phyloP scores from a whole-genome alignment of 1,140 invertebrate species.

The Holotrichia oblita region DNA sequence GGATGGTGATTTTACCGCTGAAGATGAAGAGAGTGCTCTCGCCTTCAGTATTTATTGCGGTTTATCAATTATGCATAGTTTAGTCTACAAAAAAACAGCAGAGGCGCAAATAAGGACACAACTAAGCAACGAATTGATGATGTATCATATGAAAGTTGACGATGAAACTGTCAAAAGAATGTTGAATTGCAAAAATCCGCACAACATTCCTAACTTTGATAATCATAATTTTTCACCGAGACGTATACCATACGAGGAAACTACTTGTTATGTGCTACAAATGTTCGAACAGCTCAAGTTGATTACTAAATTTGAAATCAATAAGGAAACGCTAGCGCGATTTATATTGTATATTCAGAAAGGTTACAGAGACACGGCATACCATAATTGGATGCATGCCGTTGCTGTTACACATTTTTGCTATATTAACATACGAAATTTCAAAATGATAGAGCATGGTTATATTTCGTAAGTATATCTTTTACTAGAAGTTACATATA shows the following conservation, averaged over 20 bases:
- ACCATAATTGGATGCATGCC: slow-evolving; percentile 90
- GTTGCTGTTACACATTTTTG: slow-evolving; percentile 86
- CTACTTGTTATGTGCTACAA: slow-evolving; percentile 71
- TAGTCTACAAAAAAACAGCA: slow-evolving; percentile 82
- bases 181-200: slow-evolving; percentile 64
- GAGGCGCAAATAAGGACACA: slow-evolving; percentile 81
- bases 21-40: slow-evolving; percentile 84
- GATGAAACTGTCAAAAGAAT: slow-evolving; percentile 61
- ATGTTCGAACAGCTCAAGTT: slow-evolving; percentile 75
- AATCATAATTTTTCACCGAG: slow-evolving; percentile 68
- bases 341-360: slow-evolving; percentile 85
- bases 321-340: slow-evolving; percentile 71
- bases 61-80: slow-evolving; percentile 83
- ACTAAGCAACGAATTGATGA: slow-evolving; percentile 84
- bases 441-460: slow-evolving; percentile 69
- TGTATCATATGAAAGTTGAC: slow-evolving; percentile 79
- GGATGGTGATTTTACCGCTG: slow-evolving; percentile 78
- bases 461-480: slow-evolving; percentile 68
- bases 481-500: neutral
- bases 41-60: slow-evolving; percentile 89
- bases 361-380: slow-evolving; percentile 82
- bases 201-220: slow-evolving; percentile 66
- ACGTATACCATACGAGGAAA: slow-evolving; percentile 64
- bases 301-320: slow-evolving; percentile 72
- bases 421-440: slow-evolving; percentile 77